Evolutionary conservation across 2,888 invertebrate species (phyloP).

Genomic region (Escarpia spicata): DNA sequence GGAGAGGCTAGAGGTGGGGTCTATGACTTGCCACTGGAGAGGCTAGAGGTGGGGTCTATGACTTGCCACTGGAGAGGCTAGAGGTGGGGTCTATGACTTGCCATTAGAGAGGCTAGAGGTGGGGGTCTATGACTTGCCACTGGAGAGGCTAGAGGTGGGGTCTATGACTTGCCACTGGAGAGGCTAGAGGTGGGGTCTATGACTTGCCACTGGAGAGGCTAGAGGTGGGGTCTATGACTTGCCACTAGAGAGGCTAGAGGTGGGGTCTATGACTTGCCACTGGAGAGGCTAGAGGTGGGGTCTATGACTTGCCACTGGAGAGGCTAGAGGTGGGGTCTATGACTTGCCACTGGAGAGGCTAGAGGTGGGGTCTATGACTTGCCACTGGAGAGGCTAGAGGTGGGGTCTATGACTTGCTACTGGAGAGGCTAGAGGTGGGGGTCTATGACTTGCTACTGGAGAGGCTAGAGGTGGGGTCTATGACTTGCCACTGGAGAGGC

Average conservation of each 20-base stretch:
- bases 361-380: slow-evolving; percentile 58
- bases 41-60: slow-evolving; percentile 58
- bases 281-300: slow-evolving; percentile 57
- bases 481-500: slow-evolving; percentile 49
- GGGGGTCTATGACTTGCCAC: slow-evolving; percentile 47
- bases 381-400: slow-evolving; percentile 55
- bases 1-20: slow-evolving; percentile 56
- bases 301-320: slow-evolving; percentile 50
- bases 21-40: slow-evolving; percentile 50
- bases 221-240: slow-evolving; percentile 58
- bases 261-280: slow-evolving; percentile 49
- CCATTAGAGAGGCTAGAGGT: slow-evolving; percentile 56
- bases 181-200: slow-evolving; percentile 58
- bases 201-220: slow-evolving; percentile 51
- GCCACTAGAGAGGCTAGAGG: slow-evolving; percentile 55
- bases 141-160: slow-evolving; percentile 57
- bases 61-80: slow-evolving; percentile 50
- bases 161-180: slow-evolving; percentile 50
- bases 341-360: slow-evolving; percentile 51
- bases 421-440: slow-evolving; percentile 57
- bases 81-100: slow-evolving; percentile 58
- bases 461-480: slow-evolving; percentile 57
- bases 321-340: slow-evolving; percentile 58
- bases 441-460: slow-evolving; percentile 51
- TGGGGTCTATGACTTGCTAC: slow-evolving; percentile 49